Evolutionary conservation across 2,888 invertebrate genomes (phyloP).

Genomic region (Hydraecia micacea): DNA sequence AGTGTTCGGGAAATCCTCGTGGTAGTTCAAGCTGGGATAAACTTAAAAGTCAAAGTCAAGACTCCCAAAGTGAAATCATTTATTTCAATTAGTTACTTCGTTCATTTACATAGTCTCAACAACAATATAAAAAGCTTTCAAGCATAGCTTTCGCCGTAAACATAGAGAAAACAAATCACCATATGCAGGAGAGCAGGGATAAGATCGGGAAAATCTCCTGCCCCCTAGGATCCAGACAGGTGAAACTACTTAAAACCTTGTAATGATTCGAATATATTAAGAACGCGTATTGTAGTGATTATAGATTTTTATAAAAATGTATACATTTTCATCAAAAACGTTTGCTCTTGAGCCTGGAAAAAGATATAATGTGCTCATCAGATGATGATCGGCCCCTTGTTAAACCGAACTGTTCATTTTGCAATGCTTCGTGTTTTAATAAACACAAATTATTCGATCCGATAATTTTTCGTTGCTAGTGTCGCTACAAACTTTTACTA

Average conservation of each 20-base stretch:
- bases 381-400: not conserved
- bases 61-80: conserved; percentile 1
- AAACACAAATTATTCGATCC: not conserved
- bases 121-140: not conserved
- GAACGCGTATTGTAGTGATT: not conserved
- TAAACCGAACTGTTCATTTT: not conserved
- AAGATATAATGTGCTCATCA: not conserved
- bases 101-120: not conserved
- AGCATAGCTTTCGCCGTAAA: too few relatives aligned
- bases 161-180: not conserved
- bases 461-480: not conserved
- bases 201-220: too few relatives aligned
- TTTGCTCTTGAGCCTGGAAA: not conserved
- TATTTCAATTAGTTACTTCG: conserved; percentile 1
- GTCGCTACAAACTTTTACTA: not conserved
- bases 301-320: not conserved
- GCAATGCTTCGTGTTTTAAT: not conserved
- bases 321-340: too few relatives aligned
- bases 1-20: not conserved
- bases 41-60: conserved; percentile 7
- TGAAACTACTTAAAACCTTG: too few relatives aligned
- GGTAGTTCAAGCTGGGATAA: not conserved
- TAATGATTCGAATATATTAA: not conserved
- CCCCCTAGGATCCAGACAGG: too few relatives aligned
- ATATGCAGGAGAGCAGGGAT: too few relatives aligned